Base-by-base conservation (phyloP, 2,888 invertebrate genomes). In the Agrochola macilenta region DNA sequence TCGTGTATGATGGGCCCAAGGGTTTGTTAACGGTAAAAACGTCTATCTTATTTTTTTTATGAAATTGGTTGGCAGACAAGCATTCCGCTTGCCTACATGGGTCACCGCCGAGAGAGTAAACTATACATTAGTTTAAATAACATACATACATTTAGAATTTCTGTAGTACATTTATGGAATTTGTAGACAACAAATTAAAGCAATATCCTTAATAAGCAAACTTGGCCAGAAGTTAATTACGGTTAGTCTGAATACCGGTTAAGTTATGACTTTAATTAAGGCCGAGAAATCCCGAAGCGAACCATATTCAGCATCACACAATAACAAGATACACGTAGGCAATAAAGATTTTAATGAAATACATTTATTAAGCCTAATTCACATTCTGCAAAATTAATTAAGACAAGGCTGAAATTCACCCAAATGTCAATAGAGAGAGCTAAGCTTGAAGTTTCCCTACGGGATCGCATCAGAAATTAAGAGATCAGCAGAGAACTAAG, bases 211-310 rank as follows among this genome's bases (percentile, higher is more conserved):
- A 60, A 83, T 77, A 69, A 68, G 66, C 69, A 60, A 82, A 78
- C 64, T 74, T 74, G 69, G 69, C 49, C 54, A 52, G 64, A 35
- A 77, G 46, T 73, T 72, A 69, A 86, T 83, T 86, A 75, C 57
- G 49, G 69, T 82, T 60, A 63, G 49, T 63, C 63, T 35, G 35
- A 68, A 75, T 60, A 69, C 61, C 65, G 43, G 20, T 73, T 68
- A 86, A 84, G 63, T 86, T 86, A 82, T 61, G 69, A 73, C 66
- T 84, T 86, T 79, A 86, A 84, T 84, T 84, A 82, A 35, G 39
- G 14, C 9, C 69, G 54, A 65, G 71, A 49, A 74, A 66, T 70
- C 83, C 79, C 75, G 23, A 54, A 14, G 60, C 65, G 57, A 49
- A 61, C 46, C 63, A 70, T 82, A 83, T 64, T 83, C 69, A 71